These are phyloP conservation scores for Trichechus manatus DNA, from an alignment of 2,113 vertebrate genomes.

Conservation along the genomic window DNA sequence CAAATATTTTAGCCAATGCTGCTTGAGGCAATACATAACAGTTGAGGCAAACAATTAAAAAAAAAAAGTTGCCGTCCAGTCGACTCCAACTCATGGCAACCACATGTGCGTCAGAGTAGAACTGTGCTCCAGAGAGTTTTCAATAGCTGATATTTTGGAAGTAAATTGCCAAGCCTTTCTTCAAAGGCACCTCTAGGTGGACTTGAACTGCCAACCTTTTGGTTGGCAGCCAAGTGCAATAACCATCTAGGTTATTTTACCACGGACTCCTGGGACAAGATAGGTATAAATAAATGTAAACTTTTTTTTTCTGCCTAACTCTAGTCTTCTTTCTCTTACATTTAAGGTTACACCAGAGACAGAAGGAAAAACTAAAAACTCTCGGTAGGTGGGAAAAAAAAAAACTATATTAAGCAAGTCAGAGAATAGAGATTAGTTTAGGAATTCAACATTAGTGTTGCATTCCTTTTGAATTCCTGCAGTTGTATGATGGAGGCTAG, in stretches of 20 bases:
- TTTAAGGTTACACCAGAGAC: conserved; percentile 26
- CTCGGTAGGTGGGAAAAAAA: background rate
- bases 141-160: background rate
- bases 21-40: background rate
- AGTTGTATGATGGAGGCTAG: conserved; percentile 3
- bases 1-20: background rate
- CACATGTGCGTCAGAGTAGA: background rate
- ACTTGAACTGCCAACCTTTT: background rate
- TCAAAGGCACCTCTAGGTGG: background rate
- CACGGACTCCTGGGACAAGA: background rate
- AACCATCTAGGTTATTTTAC: background rate
- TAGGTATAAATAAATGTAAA: conserved; percentile 24
- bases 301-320: conserved; percentile 11
- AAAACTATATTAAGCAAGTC: background rate
- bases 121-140: background rate
- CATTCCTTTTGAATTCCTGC: background rate
- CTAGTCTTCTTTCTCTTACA: background rate
- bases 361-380: conserved; percentile 48
- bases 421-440: conserved; percentile 20
- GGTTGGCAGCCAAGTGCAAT: background rate
- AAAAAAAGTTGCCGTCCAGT: background rate
- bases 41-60: background rate
- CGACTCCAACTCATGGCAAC: background rate
- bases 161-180: background rate
- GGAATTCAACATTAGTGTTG: background rate